phyloP scores from a whole-genome alignment of 1,140 invertebrate genomes.

The Tetranychus urticae region DNA sequence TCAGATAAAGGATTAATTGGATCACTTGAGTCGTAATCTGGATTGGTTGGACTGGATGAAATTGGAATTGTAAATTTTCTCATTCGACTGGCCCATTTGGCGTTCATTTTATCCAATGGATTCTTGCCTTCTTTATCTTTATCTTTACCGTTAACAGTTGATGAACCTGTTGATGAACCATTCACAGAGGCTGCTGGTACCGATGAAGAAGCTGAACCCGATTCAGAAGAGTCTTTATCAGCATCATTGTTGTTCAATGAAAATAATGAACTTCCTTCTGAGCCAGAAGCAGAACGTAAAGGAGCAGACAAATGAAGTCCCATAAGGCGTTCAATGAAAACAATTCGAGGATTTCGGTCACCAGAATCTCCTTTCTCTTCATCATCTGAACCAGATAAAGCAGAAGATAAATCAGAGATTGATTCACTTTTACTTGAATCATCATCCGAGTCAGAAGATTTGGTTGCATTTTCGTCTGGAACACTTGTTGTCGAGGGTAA shows the following conservation, averaged over 20 bases:
- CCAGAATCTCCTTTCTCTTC: neutral
- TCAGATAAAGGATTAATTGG: neutral
- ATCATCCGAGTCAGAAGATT: neutral
- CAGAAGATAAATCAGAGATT: neutral
- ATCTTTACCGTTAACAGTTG: neutral
- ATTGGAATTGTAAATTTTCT: constrained; percentile 5
- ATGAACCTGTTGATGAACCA: no score
- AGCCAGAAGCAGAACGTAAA: neutral
- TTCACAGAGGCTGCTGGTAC: neutral
- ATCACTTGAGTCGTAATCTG: neutral
- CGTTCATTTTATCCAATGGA: constrained; percentile 4
- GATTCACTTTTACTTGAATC: neutral
- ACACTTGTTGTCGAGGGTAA: no score
- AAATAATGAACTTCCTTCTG: neutral
- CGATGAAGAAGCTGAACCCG: no score
- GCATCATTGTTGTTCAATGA: neutral
- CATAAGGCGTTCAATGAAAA: constrained; percentile 5
- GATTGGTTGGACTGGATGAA: neutral
- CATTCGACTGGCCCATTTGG: constrained; percentile 5
- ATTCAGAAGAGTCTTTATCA: neutral
- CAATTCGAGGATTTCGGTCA: constrained; percentile 2
- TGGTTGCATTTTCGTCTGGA: neutral
- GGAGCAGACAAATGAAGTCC: constrained; percentile 3
- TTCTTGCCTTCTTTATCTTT: neutral
- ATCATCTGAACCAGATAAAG: neutral